A percentile compares a stretch with the other conserved stretches of the same genome.
These are phyloP conservation scores for Gambusia holbrooki DNA, from an alignment of 2,113 vertebrate species.

Conservation along the genomic window DNA sequence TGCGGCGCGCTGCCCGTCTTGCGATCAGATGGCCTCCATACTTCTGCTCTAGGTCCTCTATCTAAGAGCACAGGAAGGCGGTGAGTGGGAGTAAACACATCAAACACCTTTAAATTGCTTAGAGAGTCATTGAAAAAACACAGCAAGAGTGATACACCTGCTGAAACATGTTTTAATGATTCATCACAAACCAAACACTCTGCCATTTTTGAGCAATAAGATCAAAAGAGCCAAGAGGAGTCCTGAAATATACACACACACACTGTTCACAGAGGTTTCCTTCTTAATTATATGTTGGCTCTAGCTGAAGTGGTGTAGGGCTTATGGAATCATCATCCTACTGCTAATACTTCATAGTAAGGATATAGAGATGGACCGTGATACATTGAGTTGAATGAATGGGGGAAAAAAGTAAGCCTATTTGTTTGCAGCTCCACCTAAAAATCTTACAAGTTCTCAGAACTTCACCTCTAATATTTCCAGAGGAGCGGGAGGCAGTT, in stretches of 20 bases:
- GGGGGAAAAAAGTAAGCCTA: conserved; percentile 35
- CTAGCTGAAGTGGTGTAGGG: conserved; percentile 18
- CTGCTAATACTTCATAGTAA: conserved; percentile 37
- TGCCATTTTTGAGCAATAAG: conserved; percentile 36
- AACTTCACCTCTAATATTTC: conserved; percentile 39
- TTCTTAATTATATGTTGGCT: conserved; percentile 32
- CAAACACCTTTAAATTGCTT: conserved; percentile 45
- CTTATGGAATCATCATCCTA: conserved; percentile 57
- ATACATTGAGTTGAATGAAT: conserved; percentile 54
- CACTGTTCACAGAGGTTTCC: conserved; percentile 24
- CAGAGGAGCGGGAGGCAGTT: conserved; percentile 26
- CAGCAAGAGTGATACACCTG: conserved; percentile 29
- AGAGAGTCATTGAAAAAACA: conserved; percentile 23
- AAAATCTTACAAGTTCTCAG: conserved; percentile 40
- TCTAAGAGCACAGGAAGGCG: conserved; percentile 74
- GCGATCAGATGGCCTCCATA: conserved; percentile 96
- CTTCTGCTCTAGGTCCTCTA: conserved; percentile 98
- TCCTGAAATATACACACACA: conserved; percentile 24
- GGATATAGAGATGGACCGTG: conserved; percentile 49
- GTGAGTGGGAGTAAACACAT: conserved; percentile 27
- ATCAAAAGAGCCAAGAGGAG: conserved; percentile 22
- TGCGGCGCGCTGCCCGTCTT: conserved; percentile 93
- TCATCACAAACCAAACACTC: conserved; percentile 27
- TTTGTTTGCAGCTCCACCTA: conserved; percentile 28
- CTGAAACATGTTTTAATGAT: conserved; percentile 44